These are phyloP conservation scores for Sebastes steindachneri DNA, from an alignment of 2,797 vertebrate species.

Conservation along the genomic window DNA sequence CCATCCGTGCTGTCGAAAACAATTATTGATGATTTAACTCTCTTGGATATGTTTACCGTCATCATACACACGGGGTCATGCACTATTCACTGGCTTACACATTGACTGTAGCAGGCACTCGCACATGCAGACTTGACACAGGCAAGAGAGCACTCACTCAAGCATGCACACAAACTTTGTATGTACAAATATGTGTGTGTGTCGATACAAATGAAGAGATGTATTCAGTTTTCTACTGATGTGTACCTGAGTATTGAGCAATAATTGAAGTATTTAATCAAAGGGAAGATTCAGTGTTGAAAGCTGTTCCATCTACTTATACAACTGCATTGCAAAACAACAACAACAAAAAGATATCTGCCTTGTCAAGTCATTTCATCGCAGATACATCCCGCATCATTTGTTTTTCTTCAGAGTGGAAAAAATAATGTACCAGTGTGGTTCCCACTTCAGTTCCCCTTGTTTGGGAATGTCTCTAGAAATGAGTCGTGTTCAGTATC, in stretches of 20 bases:
- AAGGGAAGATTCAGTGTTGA: not conserved
- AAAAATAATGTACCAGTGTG: not conserved
- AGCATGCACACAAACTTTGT: not conserved
- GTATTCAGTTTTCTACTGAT: not conserved
- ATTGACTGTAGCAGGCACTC: not conserved
- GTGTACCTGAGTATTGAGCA: not conserved
- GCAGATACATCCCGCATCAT: not conserved
- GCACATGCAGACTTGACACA: not conserved
- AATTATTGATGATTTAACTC: constrained; percentile 48
- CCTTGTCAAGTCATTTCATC: not conserved
- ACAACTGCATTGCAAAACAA: not conserved
- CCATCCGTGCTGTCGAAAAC: constrained; percentile 12
- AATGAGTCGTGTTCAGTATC: not conserved
- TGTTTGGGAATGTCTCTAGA: not conserved
- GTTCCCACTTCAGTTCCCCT: not conserved
- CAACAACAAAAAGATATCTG: not conserved
- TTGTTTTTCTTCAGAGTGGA: not conserved
- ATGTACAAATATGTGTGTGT: not conserved
- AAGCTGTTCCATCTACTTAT: not conserved
- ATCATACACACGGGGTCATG: constrained; percentile 24
- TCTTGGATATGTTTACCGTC: constrained; percentile 28
- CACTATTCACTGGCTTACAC: constrained; percentile 27
- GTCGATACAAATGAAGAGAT: not conserved
- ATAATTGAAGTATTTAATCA: not conserved
- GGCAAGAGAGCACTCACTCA: constrained; percentile 7